These are phyloP conservation scores for Fukomys damarensis DNA, from an alignment of 2,113 vertebrate species.

Conservation along the genomic window DNA sequence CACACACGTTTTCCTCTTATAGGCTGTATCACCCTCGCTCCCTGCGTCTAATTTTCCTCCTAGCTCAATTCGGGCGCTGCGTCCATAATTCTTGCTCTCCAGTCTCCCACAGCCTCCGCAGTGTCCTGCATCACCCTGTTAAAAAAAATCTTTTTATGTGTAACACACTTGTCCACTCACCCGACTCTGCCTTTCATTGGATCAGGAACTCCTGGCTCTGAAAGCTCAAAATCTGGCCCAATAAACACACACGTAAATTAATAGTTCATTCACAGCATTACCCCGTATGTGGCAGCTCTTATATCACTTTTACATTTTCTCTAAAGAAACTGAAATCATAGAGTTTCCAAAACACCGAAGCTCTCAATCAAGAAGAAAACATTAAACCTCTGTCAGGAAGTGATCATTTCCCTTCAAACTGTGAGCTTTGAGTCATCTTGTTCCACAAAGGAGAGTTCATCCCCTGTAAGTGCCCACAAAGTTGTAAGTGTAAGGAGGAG, in stretches of 20 bases:
- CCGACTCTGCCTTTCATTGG: background rate
- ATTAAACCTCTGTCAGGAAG: background rate
- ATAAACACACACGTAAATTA: too few relatives aligned
- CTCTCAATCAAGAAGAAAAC: background rate
- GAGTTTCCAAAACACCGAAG: background rate
- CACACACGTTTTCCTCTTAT: background rate
- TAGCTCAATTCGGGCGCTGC: background rate
- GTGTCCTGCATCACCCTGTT: background rate
- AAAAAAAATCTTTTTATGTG: background rate
- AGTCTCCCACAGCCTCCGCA: background rate
- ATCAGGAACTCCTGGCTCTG: background rate
- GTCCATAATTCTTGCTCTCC: background rate
- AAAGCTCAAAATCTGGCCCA: background rate
- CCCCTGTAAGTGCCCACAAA: background rate
- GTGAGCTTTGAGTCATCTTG: background rate
- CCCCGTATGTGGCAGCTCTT: background rate
- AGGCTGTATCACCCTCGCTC: background rate
- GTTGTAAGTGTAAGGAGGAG: background rate
- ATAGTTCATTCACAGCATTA: background rate
- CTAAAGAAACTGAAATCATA: slow-evolving; percentile 29
- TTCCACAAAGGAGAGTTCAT: background rate
- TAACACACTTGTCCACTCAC: background rate
- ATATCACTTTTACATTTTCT: slow-evolving; percentile 18
- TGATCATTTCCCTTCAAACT: slow-evolving; percentile 48
- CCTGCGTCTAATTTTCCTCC: slow-evolving; percentile 13